phyloP scores from a whole-genome alignment of 2,888 invertebrate species.

The Luffia ferchaultella region DNA sequence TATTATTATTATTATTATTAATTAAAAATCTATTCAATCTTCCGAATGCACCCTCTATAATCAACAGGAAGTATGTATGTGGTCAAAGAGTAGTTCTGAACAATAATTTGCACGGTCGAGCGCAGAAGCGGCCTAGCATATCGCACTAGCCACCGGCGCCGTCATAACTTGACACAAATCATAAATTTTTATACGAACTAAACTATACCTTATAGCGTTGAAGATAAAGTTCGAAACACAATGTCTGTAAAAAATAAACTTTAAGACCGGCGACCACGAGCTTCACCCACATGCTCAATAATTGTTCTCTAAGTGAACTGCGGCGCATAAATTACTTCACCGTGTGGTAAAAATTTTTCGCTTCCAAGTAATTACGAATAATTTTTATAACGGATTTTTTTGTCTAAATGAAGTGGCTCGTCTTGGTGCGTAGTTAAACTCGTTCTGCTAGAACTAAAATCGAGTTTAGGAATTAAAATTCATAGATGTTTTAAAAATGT shows the following conservation, averaged over 20 bases:
- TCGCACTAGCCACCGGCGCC: constrained; percentile 29
- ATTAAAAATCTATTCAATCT: too few relatives aligned
- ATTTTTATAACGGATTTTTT: neutral
- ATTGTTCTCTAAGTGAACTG: constrained; percentile 51
- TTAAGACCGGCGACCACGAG: constrained; percentile 6
- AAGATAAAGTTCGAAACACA: neutral
- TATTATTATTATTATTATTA: too few relatives aligned
- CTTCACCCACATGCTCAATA: constrained; percentile 23
- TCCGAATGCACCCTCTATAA: neutral
- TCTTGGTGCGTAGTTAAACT: neutral
- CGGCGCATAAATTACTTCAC: constrained; percentile 22
- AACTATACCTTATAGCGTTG: neutral
- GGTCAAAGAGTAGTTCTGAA: constrained; percentile 21
- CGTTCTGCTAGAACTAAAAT: neutral
- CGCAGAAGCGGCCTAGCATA: constrained; percentile 49
- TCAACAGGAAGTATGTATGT: neutral
- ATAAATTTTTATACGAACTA: neutral
- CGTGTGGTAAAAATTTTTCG: neutral
- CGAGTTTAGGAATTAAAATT: too few relatives aligned
- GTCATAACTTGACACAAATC: neutral
- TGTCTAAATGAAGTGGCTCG: neutral
- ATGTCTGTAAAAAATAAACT: constrained; percentile 10
- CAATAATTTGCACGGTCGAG: constrained; percentile 44
- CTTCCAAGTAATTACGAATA: neutral
- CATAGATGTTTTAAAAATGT: neutral